phyloP scores from a whole-genome alignment of 2,797 vertebrate genomes.

The Danio albolineatus region DNA sequence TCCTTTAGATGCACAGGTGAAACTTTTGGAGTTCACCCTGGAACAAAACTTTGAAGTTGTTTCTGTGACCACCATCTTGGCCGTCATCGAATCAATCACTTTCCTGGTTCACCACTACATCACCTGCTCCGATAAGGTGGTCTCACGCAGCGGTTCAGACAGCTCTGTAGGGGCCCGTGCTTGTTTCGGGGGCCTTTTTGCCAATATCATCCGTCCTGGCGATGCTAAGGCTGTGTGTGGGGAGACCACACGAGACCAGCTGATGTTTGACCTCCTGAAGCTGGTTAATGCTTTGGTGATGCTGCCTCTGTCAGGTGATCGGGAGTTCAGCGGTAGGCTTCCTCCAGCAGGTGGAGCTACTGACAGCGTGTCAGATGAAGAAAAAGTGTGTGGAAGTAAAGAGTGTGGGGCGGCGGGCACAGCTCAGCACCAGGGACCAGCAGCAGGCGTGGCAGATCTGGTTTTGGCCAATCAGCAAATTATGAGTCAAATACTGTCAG shows the following conservation, averaged over 20 bases:
- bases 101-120: constrained; percentile 99
- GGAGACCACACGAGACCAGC: constrained; percentile 96
- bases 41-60: constrained; percentile 99
- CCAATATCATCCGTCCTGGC: constrained; percentile 96
- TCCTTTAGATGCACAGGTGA: constrained; percentile 96
- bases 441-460: constrained; percentile 92
- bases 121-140: constrained; percentile 96
- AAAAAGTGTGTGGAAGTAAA: constrained; percentile 97
- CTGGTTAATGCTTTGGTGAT: constrained; percentile 95
- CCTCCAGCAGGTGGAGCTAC: constrained; percentile 82
- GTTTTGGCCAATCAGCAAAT: constrained; percentile 98
- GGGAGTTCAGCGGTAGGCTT: constrained; percentile 91
- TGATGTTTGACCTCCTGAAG: constrained; percentile 98
- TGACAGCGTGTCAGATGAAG: constrained; percentile 95
- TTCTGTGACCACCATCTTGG: constrained; percentile 93
- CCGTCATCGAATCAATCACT: constrained; percentile 96
- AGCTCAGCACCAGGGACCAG: constrained; percentile 82
- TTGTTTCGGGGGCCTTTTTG: constrained; percentile 97
- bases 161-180: constrained; percentile 96
- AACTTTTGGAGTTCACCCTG: constrained; percentile 95
- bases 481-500: constrained; percentile 99
- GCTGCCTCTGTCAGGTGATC: constrained; percentile 92
- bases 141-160: constrained; percentile 96
- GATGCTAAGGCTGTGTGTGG: constrained; percentile 96
- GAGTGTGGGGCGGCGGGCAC: constrained; percentile 82